Evolutionary conservation across 2,797 vertebrate species (phyloP).

Genomic region (Momotus momota): DNA sequence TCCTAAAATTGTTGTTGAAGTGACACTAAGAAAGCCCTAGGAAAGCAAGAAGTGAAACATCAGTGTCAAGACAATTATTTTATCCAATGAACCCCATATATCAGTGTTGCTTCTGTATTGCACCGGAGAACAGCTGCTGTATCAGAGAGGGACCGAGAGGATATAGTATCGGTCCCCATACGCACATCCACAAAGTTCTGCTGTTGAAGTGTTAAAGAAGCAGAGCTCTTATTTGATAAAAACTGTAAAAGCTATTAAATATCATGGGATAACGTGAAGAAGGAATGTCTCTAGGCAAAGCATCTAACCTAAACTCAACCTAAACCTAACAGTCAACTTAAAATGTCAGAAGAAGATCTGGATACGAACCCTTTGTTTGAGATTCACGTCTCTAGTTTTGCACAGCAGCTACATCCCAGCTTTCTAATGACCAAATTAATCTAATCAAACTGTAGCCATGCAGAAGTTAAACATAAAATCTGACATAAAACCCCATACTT

Average conservation of each 20-base stretch:
- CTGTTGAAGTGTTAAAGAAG: fast-evolving
- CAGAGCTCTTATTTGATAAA: background rate
- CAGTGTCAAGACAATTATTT: background rate
- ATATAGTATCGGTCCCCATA: background rate
- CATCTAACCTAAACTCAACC: background rate
- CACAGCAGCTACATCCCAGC: background rate
- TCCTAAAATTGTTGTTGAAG: slow-evolving; percentile 6
- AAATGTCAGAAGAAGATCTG: background rate
- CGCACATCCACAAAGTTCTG: background rate
- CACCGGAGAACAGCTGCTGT: background rate
- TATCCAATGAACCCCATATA: background rate
- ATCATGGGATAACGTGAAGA: background rate
- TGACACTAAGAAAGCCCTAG: background rate
- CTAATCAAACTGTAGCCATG: background rate
- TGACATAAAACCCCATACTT: background rate
- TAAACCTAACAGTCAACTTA: background rate
- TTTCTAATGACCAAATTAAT: background rate
- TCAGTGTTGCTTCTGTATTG: background rate
- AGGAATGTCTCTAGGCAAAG: background rate
- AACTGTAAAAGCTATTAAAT: background rate
- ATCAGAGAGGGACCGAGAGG: background rate
- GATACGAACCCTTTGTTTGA: background rate
- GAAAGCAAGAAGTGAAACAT: background rate
- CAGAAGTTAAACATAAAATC: background rate
- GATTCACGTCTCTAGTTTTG: background rate